These are phyloP conservation scores for Phoxinus dragarum DNA, from an alignment of 2,797 vertebrate species.

Conservation along the genomic window DNA sequence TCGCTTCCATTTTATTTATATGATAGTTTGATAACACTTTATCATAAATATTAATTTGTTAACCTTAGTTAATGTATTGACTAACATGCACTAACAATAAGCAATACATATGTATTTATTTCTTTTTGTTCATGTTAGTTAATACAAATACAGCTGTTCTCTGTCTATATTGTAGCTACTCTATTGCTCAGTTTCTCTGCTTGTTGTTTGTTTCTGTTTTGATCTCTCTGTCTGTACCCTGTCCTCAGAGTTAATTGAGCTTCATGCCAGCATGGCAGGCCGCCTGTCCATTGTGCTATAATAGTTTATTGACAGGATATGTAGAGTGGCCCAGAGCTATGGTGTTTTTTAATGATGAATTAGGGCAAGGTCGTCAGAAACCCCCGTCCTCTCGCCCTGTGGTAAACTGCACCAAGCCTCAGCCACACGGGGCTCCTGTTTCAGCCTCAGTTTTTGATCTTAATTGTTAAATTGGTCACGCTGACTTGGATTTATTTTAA, in stretches of 20 bases:
- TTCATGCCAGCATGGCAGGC: constrained; percentile 55
- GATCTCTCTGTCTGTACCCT: constrained; percentile 52
- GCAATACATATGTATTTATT: too few relatives aligned
- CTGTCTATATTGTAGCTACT: background rate
- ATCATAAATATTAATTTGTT: too few relatives aligned
- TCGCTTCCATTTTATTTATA: too few relatives aligned
- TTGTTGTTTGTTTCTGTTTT: constrained; percentile 51
- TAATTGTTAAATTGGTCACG: constrained; percentile 65
- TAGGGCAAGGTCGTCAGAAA: constrained; percentile 85
- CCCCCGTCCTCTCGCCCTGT: constrained; percentile 2
- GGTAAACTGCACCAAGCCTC: constrained; percentile 53
- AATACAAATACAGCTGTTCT: background rate
- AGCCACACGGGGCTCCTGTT: constrained; percentile 26
- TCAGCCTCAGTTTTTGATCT: constrained; percentile 54
- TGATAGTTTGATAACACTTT: too few relatives aligned
- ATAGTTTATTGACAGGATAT: constrained; percentile 84
- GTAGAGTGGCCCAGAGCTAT: constrained; percentile 74
- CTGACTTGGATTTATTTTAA: constrained; percentile 63
- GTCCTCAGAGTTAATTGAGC: constrained; percentile 63
- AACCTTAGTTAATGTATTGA: too few relatives aligned
- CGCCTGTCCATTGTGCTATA: constrained; percentile 63
- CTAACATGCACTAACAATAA: too few relatives aligned
- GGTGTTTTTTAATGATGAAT: constrained; percentile 72
- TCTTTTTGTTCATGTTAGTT: too few relatives aligned
- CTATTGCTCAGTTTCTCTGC: background rate